Percentiles rank a stretch among this genome's conserved stretches.
These are phyloP conservation scores for Cataglyphis altisquamis DNA, from an alignment of 2,888 invertebrate genomes.

Conservation along the genomic window DNA sequence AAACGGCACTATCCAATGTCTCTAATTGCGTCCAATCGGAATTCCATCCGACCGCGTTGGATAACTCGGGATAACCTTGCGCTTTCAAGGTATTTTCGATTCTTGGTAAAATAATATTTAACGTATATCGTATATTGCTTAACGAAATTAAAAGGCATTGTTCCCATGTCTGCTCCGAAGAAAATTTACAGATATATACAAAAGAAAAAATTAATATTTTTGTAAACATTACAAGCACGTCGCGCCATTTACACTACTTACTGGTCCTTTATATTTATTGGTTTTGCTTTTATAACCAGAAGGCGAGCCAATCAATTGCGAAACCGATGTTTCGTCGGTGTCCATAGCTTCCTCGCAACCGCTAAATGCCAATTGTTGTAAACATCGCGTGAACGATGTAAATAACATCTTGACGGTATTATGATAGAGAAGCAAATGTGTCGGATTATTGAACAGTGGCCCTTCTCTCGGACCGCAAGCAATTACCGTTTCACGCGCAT, in stretches of 20 bases:
- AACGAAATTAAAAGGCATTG: slow-evolving; percentile 94
- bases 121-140: slow-evolving; percentile 95
- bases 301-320: slow-evolving; percentile 90
- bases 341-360: slow-evolving; percentile 89
- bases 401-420: slow-evolving; percentile 83
- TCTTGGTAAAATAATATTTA: slow-evolving; percentile 91
- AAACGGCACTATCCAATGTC: slow-evolving; percentile 89
- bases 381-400: slow-evolving; percentile 87
- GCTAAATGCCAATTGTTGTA: slow-evolving; percentile 91
- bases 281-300: slow-evolving; percentile 84
- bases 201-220: neutral
- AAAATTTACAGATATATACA: slow-evolving; percentile 45
- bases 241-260: slow-evolving; percentile 67
- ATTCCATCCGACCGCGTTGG: slow-evolving; percentile 83
- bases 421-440: slow-evolving; percentile 82
- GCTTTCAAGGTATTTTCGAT: slow-evolving; percentile 90
- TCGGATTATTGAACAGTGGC: slow-evolving; percentile 87
- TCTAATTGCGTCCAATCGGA: slow-evolving; percentile 89
- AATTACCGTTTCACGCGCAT: slow-evolving; percentile 90
- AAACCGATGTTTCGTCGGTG: slow-evolving; percentile 87
- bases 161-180: slow-evolving; percentile 90
- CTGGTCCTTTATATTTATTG: slow-evolving; percentile 82
- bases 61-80: slow-evolving; percentile 90
- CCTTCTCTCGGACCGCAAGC: slow-evolving; percentile 90
- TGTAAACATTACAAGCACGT: too few relatives aligned